Conservation (phyloP, 1,140 invertebrate species). For the Chironomus tepperi region DNA sequence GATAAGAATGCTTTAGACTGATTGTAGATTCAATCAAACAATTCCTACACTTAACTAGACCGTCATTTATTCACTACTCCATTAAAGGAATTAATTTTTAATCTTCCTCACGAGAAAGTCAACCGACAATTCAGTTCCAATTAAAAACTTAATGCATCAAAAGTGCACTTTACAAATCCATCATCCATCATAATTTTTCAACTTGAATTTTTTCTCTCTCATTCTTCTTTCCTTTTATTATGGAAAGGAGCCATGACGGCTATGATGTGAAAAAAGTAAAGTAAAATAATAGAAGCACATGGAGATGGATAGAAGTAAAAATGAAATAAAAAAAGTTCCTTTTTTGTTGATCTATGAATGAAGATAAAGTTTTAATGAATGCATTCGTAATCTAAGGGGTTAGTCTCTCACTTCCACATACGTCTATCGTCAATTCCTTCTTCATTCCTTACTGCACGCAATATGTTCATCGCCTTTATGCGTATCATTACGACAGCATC, state of each 20-base stretch:
- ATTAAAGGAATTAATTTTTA: too few relatives aligned
- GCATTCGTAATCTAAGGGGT: neutral
- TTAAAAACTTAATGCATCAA: too few relatives aligned
- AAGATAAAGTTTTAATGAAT: slow-evolving; percentile 15
- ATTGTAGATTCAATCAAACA: too few relatives aligned
- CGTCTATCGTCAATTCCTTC: neutral
- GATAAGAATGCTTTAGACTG: too few relatives aligned
- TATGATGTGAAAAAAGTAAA: too few relatives aligned
- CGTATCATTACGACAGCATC: neutral
- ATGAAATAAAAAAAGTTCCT: slow-evolving; percentile 11
- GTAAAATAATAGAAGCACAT: too few relatives aligned
- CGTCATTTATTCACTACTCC: too few relatives aligned
- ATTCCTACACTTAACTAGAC: too few relatives aligned
- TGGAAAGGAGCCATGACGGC: neutral
- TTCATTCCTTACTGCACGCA: neutral
- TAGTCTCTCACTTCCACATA: neutral
- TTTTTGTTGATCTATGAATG: slow-evolving; percentile 14
- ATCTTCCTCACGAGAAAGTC: too few relatives aligned
- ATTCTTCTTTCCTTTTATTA: neutral
- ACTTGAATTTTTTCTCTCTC: neutral
- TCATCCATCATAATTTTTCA: too few relatives aligned
- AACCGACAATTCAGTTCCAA: too few relatives aligned
- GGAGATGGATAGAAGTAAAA: neutral
- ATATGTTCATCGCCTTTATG: neutral
- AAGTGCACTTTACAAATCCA: too few relatives aligned